phyloP scores from a whole-genome alignment of 2,888 invertebrate species.

The Melitaea athalia region DNA sequence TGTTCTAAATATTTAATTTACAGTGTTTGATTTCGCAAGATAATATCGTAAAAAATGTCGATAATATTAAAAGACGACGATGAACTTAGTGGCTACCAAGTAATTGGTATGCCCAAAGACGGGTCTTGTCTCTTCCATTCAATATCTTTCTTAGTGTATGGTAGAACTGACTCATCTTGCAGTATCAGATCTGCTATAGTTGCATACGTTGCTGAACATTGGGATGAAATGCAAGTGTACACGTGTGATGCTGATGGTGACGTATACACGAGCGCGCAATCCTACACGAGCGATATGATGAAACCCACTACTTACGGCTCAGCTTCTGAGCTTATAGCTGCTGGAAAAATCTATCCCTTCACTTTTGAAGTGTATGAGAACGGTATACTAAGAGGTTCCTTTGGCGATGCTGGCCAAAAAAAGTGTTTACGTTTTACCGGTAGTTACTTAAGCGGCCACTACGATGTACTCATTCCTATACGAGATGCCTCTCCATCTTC shows the following conservation, averaged over 20 bases:
- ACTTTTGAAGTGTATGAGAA: slow-evolving; percentile 32
- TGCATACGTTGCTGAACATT: slow-evolving; percentile 37
- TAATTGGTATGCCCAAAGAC: slow-evolving; percentile 36
- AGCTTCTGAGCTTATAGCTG: slow-evolving; percentile 37
- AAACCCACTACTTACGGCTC: slow-evolving; percentile 35
- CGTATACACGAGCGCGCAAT: slow-evolving; percentile 35
- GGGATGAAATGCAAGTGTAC: slow-evolving; percentile 37
- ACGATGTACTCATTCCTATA: background rate
- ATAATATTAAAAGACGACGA: no score
- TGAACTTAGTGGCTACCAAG: no score
- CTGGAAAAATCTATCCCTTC: slow-evolving; percentile 31
- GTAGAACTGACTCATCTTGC: slow-evolving; percentile 33
- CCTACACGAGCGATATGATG: slow-evolving; percentile 37
- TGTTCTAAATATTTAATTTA: no score
- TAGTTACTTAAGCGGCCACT: slow-evolving; percentile 15
- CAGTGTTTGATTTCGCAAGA: no score
- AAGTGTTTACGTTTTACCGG: slow-evolving; percentile 37
- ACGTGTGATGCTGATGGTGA: slow-evolving; percentile 39
- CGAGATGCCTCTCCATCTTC: no score
- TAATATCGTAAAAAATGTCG: no score
- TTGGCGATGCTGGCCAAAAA: slow-evolving; percentile 31
- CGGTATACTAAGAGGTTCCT: slow-evolving; percentile 18
- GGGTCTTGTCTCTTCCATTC: slow-evolving; percentile 40
- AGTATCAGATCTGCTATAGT: slow-evolving; percentile 27
- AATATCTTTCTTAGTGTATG: slow-evolving; percentile 20